A percentile compares a stretch with the other conserved stretches of the same genome.
Evolutionary conservation across 2,113 vertebrate genomes (phyloP).

Genomic region (Leucoraja erinaceus): DNA sequence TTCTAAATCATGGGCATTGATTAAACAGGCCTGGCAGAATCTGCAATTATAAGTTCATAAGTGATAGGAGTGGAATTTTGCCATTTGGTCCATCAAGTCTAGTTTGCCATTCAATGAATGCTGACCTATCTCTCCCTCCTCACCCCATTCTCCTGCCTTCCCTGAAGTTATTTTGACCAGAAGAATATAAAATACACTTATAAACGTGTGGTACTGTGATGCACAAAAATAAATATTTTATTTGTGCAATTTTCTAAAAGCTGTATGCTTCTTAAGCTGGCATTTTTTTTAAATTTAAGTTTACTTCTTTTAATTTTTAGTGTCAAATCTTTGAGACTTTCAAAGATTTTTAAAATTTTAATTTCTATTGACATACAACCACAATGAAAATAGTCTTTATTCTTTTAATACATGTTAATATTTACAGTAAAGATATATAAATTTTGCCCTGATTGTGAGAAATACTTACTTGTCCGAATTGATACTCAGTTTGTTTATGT

Average conservation of each 20-base stretch:
- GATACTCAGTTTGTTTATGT: neutral
- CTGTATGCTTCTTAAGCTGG: neutral
- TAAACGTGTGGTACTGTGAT: neutral
- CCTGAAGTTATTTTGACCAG: neutral
- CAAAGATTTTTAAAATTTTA: neutral
- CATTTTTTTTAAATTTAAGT: neutral
- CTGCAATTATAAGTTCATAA: too few relatives aligned
- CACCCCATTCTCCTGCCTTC: too few relatives aligned
- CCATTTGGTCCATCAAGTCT: too few relatives aligned
- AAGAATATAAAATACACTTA: neutral
- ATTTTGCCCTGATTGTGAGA: neutral
- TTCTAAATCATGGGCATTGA: too few relatives aligned
- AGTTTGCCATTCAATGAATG: too few relatives aligned
- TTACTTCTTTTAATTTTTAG: neutral
- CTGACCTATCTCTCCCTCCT: too few relatives aligned
- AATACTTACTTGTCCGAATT: neutral
- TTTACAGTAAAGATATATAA: neutral
- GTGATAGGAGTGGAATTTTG: too few relatives aligned
- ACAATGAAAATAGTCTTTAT: neutral
- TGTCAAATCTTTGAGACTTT: neutral
- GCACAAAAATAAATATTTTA: neutral
- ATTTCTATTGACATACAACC: neutral
- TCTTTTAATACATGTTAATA: neutral
- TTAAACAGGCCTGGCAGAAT: neutral
- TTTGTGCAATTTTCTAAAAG: neutral